Evolutionary conservation across 1,140 invertebrate genomes (phyloP).

Genomic region (Charaxes varanes): DNA sequence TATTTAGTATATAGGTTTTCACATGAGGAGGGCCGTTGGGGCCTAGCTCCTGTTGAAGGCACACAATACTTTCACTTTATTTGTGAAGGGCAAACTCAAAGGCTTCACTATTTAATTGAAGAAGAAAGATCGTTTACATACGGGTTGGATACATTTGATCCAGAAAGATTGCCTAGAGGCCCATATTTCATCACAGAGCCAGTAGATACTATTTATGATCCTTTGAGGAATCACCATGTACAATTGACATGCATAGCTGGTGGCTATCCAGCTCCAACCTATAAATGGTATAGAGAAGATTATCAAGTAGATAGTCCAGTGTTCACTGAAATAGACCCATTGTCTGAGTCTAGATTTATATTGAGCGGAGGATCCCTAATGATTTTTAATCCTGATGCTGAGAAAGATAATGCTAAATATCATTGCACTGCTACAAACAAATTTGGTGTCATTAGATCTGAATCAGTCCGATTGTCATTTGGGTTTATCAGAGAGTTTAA

Average conservation of each 20-base stretch:
- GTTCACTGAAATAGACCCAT: conserved; percentile 83
- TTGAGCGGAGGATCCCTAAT: conserved; percentile 93
- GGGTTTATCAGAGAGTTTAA: conserved; percentile 95
- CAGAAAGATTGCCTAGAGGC: conserved; percentile 86
- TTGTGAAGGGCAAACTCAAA: conserved; percentile 86
- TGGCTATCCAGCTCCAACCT: conserved; percentile 92
- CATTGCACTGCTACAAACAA: conserved; percentile 93
- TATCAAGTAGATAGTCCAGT: conserved; percentile 86
- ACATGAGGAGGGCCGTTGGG: conserved; percentile 84
- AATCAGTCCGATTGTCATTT: conserved; percentile 91
- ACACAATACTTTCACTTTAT: conserved; percentile 87
- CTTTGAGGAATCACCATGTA: conserved; percentile 85
- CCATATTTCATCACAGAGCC: conserved; percentile 93
- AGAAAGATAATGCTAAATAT: conserved; percentile 88
- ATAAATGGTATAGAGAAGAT: conserved; percentile 93
- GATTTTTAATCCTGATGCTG: conserved; percentile 89
- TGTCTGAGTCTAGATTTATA: conserved; percentile 85
- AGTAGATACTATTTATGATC: conserved; percentile 86
- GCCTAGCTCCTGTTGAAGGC: conserved; percentile 86
- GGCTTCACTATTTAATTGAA: conserved; percentile 82
- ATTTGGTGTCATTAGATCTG: conserved; percentile 91
- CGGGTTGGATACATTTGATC: conserved; percentile 84
- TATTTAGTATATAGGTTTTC: conserved; percentile 82
- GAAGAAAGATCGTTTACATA: conserved; percentile 89
- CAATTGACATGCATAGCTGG: conserved; percentile 88